phyloP scores from a whole-genome alignment of 2,888 invertebrate species.

The Falcaria lacertinaria region DNA sequence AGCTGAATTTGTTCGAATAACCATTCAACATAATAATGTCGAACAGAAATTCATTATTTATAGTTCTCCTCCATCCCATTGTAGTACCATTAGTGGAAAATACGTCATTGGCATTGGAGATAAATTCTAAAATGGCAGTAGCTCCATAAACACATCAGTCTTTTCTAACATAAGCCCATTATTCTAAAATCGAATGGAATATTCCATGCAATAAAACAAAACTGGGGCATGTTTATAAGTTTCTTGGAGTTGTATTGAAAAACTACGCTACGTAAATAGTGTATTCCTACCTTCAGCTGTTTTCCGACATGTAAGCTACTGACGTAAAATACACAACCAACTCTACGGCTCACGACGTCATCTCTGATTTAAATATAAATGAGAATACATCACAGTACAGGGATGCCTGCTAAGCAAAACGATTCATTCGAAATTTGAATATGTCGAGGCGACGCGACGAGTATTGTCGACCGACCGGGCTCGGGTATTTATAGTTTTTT shows the following conservation, averaged over 20 bases:
- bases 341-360: slow-evolving; percentile 1
- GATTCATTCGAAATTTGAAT: neutral
- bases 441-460: too few species aligned
- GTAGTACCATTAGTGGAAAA: neutral
- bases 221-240: neutral
- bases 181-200: neutral
- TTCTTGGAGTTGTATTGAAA: neutral
- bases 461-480: too few species aligned
- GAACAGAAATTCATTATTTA: neutral
- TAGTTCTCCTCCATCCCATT: neutral
- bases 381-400: neutral
- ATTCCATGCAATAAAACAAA: neutral
- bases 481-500: neutral
- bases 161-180: neutral
- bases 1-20: too few species aligned
- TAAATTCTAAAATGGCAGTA: neutral
- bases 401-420: neutral
- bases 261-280: neutral
- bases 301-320: slow-evolving; percentile 6
- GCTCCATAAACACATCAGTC: neutral
- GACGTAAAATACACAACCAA: neutral
- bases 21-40: neutral
- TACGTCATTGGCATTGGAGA: neutral
- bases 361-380: neutral
- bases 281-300: slow-evolving; percentile 6